phyloP scores from a whole-genome alignment of 2,797 vertebrate genomes.

The Galagoides demidoff region DNA sequence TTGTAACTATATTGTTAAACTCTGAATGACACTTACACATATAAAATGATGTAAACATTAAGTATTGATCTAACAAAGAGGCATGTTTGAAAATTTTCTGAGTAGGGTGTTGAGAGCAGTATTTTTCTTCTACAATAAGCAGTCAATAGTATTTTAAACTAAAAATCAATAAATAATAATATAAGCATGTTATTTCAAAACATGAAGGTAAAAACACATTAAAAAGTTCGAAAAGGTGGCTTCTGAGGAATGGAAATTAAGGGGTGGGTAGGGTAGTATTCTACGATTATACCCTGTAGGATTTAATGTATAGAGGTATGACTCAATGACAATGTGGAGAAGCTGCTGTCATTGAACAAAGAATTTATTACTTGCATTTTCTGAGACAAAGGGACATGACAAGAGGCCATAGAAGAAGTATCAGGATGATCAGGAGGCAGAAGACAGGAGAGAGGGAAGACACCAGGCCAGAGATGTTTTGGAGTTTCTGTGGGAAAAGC shows the following conservation, averaged over 20 bases:
- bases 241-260: background rate
- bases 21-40: background rate
- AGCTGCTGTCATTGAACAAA: background rate
- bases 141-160: background rate
- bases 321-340: background rate
- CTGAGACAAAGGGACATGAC: background rate
- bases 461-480: background rate
- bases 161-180: background rate
- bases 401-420: background rate
- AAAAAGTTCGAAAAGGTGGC: background rate
- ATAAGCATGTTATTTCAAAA: background rate
- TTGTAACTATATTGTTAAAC: background rate
- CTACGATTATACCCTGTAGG: background rate
- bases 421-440: background rate
- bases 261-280: background rate
- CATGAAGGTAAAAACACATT: background rate
- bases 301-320: background rate
- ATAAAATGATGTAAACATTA: background rate
- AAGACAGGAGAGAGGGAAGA: background rate
- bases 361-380: background rate
- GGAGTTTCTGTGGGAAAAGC: background rate
- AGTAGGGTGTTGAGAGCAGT: background rate
- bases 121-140: conserved; percentile 17
- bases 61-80: background rate
- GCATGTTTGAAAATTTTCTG: background rate